Conservation (phyloP, 1,140 invertebrate genomes). For the Trichonephila inaurata region DNA sequence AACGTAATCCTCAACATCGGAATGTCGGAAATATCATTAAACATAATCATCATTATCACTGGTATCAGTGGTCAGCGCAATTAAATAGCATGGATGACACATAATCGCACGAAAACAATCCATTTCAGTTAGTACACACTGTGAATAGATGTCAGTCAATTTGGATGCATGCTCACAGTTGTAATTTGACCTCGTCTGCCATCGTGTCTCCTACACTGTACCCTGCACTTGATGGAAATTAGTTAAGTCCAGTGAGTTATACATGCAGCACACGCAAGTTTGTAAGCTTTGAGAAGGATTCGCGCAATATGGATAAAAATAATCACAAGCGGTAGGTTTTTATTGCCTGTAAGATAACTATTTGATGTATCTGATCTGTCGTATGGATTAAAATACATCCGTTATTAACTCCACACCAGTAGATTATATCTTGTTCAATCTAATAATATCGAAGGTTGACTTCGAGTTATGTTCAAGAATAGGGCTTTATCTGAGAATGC, state of each 20-base stretch:
- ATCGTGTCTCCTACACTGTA: neutral
- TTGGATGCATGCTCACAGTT: neutral
- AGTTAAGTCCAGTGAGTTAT: neutral
- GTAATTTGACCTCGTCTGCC: conserved; percentile 34
- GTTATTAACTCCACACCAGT: too few species aligned
- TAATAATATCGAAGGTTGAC: too few species aligned
- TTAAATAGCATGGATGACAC: conserved; percentile 22
- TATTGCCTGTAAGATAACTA: too few species aligned
- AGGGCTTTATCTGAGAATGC: too few species aligned
- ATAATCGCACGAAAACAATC: neutral
- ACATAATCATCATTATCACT: conserved; percentile 40
- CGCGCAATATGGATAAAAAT: neutral
- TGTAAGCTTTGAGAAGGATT: neutral
- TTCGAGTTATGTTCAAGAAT: too few species aligned
- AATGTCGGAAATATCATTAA: conserved; percentile 20
- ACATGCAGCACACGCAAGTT: neutral
- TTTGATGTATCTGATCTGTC: too few species aligned
- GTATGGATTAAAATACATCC: too few species aligned
- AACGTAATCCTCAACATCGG: conserved; percentile 1
- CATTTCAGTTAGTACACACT: conserved; percentile 32
- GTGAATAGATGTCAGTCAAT: conserved; percentile 34
- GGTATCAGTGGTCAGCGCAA: conserved; percentile 39
- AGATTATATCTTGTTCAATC: too few species aligned
- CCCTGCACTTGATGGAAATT: neutral
- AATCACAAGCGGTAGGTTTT: neutral